Evolutionary conservation across 2,888 invertebrate species (phyloP), one percentile per base, ranked within the genome.

Genomic region (Lucinisca nassula): DNA sequence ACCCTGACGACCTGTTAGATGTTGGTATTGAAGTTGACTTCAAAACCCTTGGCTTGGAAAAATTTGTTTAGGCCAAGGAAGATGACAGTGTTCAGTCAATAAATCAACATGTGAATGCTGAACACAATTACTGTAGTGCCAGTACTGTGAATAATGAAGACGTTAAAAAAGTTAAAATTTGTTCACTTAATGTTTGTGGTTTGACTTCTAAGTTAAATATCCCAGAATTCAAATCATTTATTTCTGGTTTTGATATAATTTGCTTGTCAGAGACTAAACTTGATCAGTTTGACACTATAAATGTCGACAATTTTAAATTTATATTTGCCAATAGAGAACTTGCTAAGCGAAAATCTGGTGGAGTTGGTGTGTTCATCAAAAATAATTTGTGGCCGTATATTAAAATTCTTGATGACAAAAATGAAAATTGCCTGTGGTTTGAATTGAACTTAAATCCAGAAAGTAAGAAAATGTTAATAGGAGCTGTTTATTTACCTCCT

Each of bases 1-100:
- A 30, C 17, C 61, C 61, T 61, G 76, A 77, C n/a, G 78, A 78
- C n/a, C 35, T 78, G 12, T 38, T 37, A 38, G 58, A 37, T 1
- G 14, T 78, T 1, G 78, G 61, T 24, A 37, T 61, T 27, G 78
- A 78, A 12, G 37, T 61, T 37, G 38, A 78, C 38, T 27, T 61
- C 14, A 38, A 78, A 21, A 24, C 14, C 1, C 78, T 78, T 21
- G 78, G 61, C 14, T 38, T 78, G 1, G 55, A 51, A 6, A 61
- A 61, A 6, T 30, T 27, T 6, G 30, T 30, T 30, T 61, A 61
- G 30, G 24, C 27, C 27, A 61, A 61, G 61, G 61, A 61, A 17
- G 61, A 55, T 61, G 61, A 30, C 30, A 61, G 24, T 30, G 30
- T 30, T 17, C 30, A 30, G 61, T 10, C 8, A 27, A 10, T 17